Base-by-base conservation (phyloP, 2,113 vertebrate genomes). In the Pseudopipra pipra region DNA sequence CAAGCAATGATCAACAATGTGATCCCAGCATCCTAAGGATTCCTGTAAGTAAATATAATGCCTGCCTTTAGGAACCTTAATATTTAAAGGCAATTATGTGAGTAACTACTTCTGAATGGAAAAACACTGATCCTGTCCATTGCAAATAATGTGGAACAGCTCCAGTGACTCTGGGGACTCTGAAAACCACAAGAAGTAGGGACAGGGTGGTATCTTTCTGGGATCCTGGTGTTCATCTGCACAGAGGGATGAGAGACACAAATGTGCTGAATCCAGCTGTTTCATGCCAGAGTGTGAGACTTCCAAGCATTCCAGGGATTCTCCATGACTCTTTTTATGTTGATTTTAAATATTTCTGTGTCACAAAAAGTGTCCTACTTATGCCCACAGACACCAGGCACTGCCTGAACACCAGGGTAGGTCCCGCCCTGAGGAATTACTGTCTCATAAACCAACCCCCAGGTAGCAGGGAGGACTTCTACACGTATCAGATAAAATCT, bases 1-100 rank as follows among this genome's bases (percentile, higher is more conserved):
- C 96, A 96, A 79, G 28, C 39, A 72, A 65, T 62, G 92, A 96
- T 86, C 96, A 95, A 39, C 91, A 95, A 71, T 35, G 61, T 94
- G 91, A 96, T 96, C 79, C 76, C 47, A 72, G 54, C 3, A 0
- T 96, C 87, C 82, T 77, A 86, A 95, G 68, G 85, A 97, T 97
- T 94, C 75, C 91, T 89, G 85, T 87, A 79, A 89, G 80, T 58
- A 95, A 89, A 93, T 92, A 72, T 25, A 82, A 78, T 70, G 52
- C 56, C 44, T 51, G 75, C 47, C 73, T 96, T 90, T 75, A 82
- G 73, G 67, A 96, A 74, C 85, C 37, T 86, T 85, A 16, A 68
- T 96, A 87, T 95, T 95, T 95, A 91, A 90, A 61, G 44, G 54
- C 59, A 94, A 90, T 85, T 89, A 66, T 39, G 66, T 72, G 43